These are phyloP conservation scores for Poecilia latipinna DNA, from an alignment of 2,113 vertebrate species.

Conservation along the genomic window DNA sequence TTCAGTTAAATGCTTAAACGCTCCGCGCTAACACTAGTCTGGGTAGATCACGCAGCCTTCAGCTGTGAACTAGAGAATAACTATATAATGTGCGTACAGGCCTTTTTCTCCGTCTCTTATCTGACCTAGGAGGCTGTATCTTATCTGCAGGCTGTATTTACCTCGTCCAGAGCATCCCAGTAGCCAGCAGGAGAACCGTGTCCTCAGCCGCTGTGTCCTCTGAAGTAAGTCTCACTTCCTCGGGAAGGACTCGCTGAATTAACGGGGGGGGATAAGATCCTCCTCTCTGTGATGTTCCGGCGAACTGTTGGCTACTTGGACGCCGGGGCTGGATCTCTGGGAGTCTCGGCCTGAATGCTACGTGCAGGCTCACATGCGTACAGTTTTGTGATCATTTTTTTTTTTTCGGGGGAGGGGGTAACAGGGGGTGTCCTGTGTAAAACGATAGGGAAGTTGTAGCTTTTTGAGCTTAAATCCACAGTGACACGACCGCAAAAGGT, in stretches of 20 bases:
- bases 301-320: slow-evolving; percentile 55
- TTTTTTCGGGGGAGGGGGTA: background rate
- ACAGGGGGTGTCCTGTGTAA: slow-evolving; percentile 31
- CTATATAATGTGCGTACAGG: background rate
- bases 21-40: background rate
- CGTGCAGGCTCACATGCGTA: slow-evolving; percentile 79
- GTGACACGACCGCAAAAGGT: background rate
- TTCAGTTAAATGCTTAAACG: background rate
- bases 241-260: background rate
- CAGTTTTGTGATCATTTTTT: slow-evolving; percentile 7
- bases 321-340: slow-evolving; percentile 35
- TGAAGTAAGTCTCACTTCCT: background rate
- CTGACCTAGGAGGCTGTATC: background rate
- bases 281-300: slow-evolving; percentile 32
- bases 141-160: slow-evolving; percentile 23
- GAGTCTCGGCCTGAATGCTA: slow-evolving; percentile 59
- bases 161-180: slow-evolving; percentile 51
- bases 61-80: background rate
- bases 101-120: background rate
- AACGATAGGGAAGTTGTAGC: background rate
- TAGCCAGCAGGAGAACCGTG: background rate
- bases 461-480: slow-evolving; percentile 1
- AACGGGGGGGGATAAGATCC: background rate
- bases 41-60: background rate
- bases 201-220: background rate